Evolutionary conservation across 2,888 invertebrate genomes (phyloP), one percentile per base, ranked within the genome.

Genomic region (Zonitis immaculata): DNA sequence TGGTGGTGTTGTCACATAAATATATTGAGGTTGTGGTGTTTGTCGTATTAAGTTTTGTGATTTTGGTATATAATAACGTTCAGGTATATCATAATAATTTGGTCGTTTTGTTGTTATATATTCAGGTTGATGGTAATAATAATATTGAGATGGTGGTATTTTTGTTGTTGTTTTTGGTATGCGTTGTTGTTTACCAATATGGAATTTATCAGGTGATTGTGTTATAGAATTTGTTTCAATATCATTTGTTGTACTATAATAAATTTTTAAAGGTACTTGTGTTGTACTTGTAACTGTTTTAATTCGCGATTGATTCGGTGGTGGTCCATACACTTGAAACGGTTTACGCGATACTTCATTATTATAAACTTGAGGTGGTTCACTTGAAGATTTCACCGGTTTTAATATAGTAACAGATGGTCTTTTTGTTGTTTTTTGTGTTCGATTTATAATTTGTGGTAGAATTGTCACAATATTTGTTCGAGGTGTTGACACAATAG

Each of bases 81-180:
- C 59, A 2, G 65, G 63, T 27, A 65, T 48, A 42, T 69, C 62
- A 44, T 56, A 60, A 47, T 56, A 61, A 46, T 61, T 56, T 16
- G 58, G 56, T 43, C 56, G 47, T 51, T 63, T 51, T 32, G 63
- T 62, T 2, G 58, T 60, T 39, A 59, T 58, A n/a, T 56, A 47
- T 44, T 64, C 57, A 27, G 62, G 62, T 26, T 69, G 65, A 67
- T 87, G 86, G 56, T 87, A 85, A 62, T 85, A 86, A 66, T 85
- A 87, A 65, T 82, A 87, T 72, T 83, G 86, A 6, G 86, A 85
- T 1, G 84, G 80, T 47, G 80, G 72, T 39, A 77, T 76, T 63
- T 79, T 78, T 28, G 51, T 53, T 18, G 55, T 57, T 8, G 59
- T 49, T 48, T 57, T 63, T 26, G 56, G 54, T 27, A 52, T 16